phyloP scores from a whole-genome alignment of 2,888 invertebrate species.

The Trachelus stipa region DNA sequence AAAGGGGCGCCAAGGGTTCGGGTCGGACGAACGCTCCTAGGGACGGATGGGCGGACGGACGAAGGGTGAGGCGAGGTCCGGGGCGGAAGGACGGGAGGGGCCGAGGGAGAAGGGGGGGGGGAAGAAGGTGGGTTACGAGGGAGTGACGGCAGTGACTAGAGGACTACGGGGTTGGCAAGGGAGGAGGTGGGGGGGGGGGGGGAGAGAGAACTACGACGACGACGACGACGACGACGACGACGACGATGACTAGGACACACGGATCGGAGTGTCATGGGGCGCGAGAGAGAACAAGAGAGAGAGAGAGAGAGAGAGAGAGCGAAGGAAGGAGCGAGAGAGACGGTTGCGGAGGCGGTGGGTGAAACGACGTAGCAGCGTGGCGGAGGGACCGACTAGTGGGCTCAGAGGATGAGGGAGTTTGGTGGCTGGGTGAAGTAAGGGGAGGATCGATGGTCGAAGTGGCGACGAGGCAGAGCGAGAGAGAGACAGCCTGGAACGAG shows the following conservation, averaged over 20 bases:
- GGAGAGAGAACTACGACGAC: slow-evolving; percentile 30
- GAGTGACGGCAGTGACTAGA: slow-evolving; percentile 19
- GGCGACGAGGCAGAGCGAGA: slow-evolving; percentile 4
- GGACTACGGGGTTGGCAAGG: slow-evolving; percentile 25
- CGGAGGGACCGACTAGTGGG: neutral
- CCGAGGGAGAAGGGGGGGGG: slow-evolving; percentile 53
- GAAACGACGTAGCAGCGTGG: slow-evolving; percentile 23
- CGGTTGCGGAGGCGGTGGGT: slow-evolving; percentile 29
- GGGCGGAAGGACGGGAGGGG: slow-evolving; percentile 22
- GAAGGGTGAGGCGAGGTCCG: slow-evolving; percentile 23
- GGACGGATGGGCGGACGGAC: slow-evolving; percentile 27
- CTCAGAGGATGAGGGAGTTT: neutral
- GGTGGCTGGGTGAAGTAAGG: slow-evolving; percentile 13
- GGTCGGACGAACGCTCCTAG: slow-evolving; percentile 36
- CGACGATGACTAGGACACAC: slow-evolving; percentile 38
- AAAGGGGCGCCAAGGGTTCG: slow-evolving; percentile 59
- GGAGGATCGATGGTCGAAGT: slow-evolving; percentile 21
- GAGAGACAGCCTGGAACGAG: slow-evolving; percentile 7
- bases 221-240: slow-evolving; percentile 28
- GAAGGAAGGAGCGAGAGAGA: slow-evolving; percentile 20
- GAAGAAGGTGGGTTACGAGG: slow-evolving; percentile 27
- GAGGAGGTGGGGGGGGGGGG: slow-evolving; percentile 16
- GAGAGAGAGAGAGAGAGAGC: slow-evolving; percentile 15
- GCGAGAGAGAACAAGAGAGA: slow-evolving; percentile 22
- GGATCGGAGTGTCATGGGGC: slow-evolving; percentile 58